These are phyloP conservation scores for Calephelis nemesis DNA, from an alignment of 1,140 invertebrate species.

Conservation along the genomic window DNA sequence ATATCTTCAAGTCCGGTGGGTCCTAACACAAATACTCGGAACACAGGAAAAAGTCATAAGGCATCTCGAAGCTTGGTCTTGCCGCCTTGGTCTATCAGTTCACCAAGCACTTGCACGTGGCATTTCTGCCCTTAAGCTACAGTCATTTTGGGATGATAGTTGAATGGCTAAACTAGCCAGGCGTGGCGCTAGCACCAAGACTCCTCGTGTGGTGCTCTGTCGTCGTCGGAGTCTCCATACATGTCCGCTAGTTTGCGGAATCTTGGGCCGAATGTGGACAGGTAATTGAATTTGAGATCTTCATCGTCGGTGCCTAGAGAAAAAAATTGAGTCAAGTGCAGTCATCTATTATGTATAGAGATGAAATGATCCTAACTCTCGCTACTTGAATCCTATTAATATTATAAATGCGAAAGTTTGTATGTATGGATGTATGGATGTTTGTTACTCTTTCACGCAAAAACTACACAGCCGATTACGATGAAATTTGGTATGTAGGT, in stretches of 20 bases:
- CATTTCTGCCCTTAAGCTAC: constrained; percentile 12
- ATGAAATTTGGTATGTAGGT: no score
- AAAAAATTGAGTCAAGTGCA: background rate
- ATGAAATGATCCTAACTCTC: no score
- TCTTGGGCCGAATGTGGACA: constrained; percentile 96
- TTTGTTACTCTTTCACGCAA: no score
- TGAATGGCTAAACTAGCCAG: constrained; percentile 66
- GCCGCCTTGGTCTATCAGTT: constrained; percentile 21
- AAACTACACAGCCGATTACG: no score
- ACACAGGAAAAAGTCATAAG: constrained; percentile 39
- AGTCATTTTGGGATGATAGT: constrained; percentile 5
- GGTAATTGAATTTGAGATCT: constrained; percentile 97
- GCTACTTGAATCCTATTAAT: no score
- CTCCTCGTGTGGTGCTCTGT: constrained; percentile 85
- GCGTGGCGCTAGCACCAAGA: constrained; percentile 85
- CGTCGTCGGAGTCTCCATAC: constrained; percentile 95
- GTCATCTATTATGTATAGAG: no score
- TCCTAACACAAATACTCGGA: constrained; percentile 26
- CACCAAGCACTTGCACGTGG: constrained; percentile 8
- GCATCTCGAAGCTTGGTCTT: constrained; percentile 53
- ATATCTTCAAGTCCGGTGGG: constrained; percentile 37
- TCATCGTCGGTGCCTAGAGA: constrained; percentile 91
- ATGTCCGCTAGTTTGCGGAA: constrained; percentile 98
- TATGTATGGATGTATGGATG: no score
- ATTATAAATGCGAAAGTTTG: no score